These are phyloP conservation scores for Otolemur garnettii DNA, from an alignment of 2,113 vertebrate genomes.

Conservation along the genomic window DNA sequence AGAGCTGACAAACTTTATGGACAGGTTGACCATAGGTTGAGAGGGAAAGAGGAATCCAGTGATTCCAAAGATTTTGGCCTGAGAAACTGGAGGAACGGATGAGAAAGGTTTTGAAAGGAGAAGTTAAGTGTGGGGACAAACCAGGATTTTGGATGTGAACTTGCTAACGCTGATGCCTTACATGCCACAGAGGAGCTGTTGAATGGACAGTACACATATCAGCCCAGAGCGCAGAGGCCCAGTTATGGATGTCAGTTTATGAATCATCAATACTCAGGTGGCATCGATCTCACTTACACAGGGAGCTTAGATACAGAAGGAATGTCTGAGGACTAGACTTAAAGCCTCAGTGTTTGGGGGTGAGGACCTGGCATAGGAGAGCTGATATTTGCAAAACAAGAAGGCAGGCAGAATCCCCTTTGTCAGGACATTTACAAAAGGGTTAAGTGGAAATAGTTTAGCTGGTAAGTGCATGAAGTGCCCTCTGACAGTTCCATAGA, in stretches of 20 bases:
- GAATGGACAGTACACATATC: fast-evolving
- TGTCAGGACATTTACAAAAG: neutral
- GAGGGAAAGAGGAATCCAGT: neutral
- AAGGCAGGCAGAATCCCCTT: neutral
- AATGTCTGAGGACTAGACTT: neutral
- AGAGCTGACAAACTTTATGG: neutral
- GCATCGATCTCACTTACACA: neutral
- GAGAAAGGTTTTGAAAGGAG: neutral
- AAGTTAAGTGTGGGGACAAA: too few species aligned
- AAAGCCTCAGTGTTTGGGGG: neutral
- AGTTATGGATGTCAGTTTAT: neutral
- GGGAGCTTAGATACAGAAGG: neutral
- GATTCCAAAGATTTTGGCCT: neutral
- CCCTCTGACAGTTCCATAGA: neutral
- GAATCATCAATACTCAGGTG: neutral
- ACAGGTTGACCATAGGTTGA: neutral
- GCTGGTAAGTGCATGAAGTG: fast-evolving
- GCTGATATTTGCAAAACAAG: neutral
- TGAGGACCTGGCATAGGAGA: neutral
- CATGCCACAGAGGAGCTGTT: fast-evolving
- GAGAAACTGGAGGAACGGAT: neutral
- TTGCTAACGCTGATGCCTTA: neutral
- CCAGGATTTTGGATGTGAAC: neutral
- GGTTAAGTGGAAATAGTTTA: neutral
- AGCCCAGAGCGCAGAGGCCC: neutral